A percentile compares a stretch with the other conserved stretches of the same genome.
Conservation (phyloP, 1,140 invertebrate genomes). For the Scaptodrosophila lebanonensis region DNA sequence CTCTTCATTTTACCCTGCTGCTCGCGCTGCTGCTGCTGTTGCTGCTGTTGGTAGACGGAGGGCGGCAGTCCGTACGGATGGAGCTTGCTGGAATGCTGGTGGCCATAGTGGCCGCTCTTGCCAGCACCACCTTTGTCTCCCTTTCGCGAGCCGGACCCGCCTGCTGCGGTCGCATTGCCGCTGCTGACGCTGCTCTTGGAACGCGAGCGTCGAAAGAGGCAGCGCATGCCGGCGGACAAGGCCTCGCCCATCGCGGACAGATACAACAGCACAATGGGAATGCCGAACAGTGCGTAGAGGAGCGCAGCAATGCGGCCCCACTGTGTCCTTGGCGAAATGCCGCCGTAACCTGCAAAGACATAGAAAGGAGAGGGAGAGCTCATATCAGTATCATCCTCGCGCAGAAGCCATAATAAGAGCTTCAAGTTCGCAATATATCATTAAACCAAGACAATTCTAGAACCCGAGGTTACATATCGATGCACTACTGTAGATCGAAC, state of each 20-base stretch:
- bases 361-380: background rate
- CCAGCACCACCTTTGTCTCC: constrained; percentile 44
- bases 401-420: too few species aligned
- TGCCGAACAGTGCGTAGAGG: constrained; percentile 91
- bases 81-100: constrained; percentile 29
- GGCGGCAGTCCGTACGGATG: constrained; percentile 55
- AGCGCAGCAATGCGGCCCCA: constrained; percentile 92
- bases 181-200: constrained; percentile 32
- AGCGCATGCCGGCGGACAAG: constrained; percentile 77
- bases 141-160: constrained; percentile 24
- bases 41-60: constrained; percentile 50
- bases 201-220: constrained; percentile 65
- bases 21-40: constrained; percentile 34
- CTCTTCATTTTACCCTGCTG: constrained; percentile 25
- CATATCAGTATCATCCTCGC: background rate
- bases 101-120: constrained; percentile 29
- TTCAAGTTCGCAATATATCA: too few species aligned
- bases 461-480: too few species aligned
- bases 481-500: too few species aligned
- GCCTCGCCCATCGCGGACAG: constrained; percentile 90
- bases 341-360: constrained; percentile 89
- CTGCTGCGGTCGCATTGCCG: constrained; percentile 15
- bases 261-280: constrained; percentile 93
- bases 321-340: constrained; percentile 92
- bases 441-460: too few species aligned